Evolutionary conservation across 2,888 invertebrate species (phyloP).

Genomic region (Drosophila greeni): DNA sequence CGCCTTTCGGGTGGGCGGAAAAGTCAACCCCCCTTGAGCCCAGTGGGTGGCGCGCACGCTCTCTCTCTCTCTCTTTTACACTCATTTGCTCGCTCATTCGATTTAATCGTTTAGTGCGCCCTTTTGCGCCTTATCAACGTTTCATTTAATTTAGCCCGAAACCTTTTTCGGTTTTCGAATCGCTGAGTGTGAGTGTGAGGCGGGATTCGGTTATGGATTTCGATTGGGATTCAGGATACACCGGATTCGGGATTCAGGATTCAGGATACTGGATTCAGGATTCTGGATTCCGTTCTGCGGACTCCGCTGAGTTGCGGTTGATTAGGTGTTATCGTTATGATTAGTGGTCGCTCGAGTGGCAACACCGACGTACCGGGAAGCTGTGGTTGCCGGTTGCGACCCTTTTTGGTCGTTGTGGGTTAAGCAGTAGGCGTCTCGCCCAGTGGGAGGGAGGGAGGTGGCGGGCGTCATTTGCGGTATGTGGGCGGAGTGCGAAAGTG

Average conservation of each 20-base stretch:
- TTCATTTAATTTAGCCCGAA: conserved; percentile 70
- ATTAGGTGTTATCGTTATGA: conserved; percentile 74
- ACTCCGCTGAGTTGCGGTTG: conserved; percentile 57
- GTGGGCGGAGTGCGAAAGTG: conserved; percentile 29
- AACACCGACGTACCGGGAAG: conserved; percentile 32
- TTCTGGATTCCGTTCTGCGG: not conserved
- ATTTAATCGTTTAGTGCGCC: conserved; percentile 74
- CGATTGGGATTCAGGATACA: conserved; percentile 39
- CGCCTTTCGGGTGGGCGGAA: conserved; percentile 14
- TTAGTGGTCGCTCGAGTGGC: conserved; percentile 62
- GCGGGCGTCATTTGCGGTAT: conserved; percentile 15
- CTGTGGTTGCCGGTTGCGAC: conserved; percentile 27
- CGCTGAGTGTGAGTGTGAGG: not conserved
- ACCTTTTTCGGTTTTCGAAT: conserved; percentile 42
- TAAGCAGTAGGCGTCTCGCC: not conserved
- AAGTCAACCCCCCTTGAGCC: conserved; percentile 9
- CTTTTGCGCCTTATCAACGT: conserved; percentile 75
- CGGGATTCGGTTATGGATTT: conserved; percentile 55
- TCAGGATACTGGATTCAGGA: conserved; percentile 2
- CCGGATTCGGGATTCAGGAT: conserved; percentile 35
- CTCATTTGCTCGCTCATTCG: conserved; percentile 72
- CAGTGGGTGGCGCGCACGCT: conserved; percentile 16
- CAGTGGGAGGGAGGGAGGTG: not conserved
- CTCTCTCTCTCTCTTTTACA: conserved; percentile 45
- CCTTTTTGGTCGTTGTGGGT: conserved; percentile 16